These are phyloP conservation scores for Archips xylosteana DNA, from an alignment of 2,888 invertebrate genomes.

Conservation along the genomic window DNA sequence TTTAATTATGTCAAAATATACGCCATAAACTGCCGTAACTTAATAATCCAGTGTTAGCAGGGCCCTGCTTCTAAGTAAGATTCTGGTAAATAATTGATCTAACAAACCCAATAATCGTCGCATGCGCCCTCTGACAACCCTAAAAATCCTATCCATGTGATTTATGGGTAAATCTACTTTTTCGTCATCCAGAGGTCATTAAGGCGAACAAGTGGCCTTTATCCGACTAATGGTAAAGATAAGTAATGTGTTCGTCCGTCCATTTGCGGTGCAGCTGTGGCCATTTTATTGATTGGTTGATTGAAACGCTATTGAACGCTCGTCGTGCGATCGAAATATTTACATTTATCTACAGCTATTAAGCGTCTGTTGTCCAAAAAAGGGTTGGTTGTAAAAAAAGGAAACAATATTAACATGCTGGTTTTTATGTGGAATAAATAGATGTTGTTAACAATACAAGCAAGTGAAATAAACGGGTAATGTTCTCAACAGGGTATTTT, in stretches of 20 bases:
- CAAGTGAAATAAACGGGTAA: too few species aligned
- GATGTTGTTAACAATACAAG: not conserved
- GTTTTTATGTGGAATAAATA: not conserved
- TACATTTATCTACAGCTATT: slow-evolving; percentile 14
- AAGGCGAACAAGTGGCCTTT: slow-evolving; percentile 68
- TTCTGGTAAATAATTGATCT: too few species aligned
- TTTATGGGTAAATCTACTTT: slow-evolving; percentile 25
- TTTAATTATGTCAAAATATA: too few species aligned
- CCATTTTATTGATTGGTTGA: slow-evolving; percentile 68
- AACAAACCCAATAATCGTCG: not conserved
- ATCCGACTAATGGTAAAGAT: slow-evolving; percentile 72
- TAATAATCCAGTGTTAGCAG: too few species aligned
- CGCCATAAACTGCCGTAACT: too few species aligned
- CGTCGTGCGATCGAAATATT: slow-evolving; percentile 4
- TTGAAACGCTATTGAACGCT: slow-evolving; percentile 56
- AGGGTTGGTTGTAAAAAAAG: not conserved
- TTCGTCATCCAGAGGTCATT: slow-evolving; percentile 57
- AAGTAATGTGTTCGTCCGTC: slow-evolving; percentile 64
- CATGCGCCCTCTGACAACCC: not conserved
- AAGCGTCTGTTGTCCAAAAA: not conserved
- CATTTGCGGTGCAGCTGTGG: slow-evolving; percentile 62
- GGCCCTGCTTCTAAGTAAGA: too few species aligned
- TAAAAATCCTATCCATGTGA: not conserved
- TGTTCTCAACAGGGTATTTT: too few species aligned
- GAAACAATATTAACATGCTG: not conserved